These are phyloP conservation scores for Scotopteryx bipunctaria DNA, from an alignment of 2,888 invertebrate species.

Conservation along the genomic window DNA sequence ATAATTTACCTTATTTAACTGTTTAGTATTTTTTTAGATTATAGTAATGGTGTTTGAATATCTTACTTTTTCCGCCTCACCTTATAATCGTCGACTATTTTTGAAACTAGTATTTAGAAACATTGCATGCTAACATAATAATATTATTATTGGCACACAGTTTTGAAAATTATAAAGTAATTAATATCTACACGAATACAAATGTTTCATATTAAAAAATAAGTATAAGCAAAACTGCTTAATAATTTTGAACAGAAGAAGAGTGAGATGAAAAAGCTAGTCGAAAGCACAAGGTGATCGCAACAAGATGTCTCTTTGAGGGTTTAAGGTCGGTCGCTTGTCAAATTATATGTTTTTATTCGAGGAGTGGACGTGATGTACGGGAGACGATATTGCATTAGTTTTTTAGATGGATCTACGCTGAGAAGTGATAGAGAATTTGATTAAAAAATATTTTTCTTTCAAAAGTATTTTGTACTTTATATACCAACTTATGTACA, in stretches of 20 bases:
- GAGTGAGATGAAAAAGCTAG: constrained; percentile 15
- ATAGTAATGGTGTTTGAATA: neutral
- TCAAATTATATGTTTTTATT: constrained; percentile 42
- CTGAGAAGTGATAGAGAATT: constrained; percentile 16
- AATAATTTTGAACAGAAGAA: neutral
- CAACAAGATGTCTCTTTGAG: constrained; percentile 58
- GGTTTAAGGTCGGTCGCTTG: constrained; percentile 40
- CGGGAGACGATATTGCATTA: constrained; percentile 24
- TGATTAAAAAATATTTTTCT: constrained; percentile 12
- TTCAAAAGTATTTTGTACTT: too few relatives aligned
- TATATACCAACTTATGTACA: too few relatives aligned
- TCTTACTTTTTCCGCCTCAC: too few relatives aligned
- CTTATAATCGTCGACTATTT: too few relatives aligned
- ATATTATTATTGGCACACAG: too few relatives aligned
- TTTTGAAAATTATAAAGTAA: too few relatives aligned
- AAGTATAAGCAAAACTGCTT: too few relatives aligned
- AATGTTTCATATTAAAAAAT: too few relatives aligned
- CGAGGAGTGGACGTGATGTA: constrained; percentile 34
- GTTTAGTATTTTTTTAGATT: neutral
- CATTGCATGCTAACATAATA: too few relatives aligned
- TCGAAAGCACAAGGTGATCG: constrained; percentile 49
- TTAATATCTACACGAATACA: too few relatives aligned
- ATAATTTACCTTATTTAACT: neutral
- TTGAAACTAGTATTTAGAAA: too few relatives aligned
- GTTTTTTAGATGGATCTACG: constrained; percentile 23